These are phyloP conservation scores for Martes martes DNA, from an alignment of 2,113 vertebrate genomes.

Conservation along the genomic window DNA sequence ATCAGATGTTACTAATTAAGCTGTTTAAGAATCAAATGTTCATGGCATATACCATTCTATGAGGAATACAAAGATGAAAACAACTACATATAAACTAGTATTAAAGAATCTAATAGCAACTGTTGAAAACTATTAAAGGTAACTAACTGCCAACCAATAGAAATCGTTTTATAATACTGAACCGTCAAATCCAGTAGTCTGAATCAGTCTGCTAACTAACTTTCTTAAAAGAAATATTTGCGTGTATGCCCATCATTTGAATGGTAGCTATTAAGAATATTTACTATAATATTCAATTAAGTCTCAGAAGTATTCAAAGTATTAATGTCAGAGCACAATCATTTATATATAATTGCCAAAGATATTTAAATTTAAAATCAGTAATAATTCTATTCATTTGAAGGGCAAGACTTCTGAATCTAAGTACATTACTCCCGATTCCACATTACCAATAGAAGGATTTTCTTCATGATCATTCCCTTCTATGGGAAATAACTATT, in stretches of 20 bases:
- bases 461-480: not conserved
- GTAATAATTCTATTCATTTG: slow-evolving; percentile 26
- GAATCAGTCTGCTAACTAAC: not conserved
- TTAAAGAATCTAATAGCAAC: not conserved
- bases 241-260: not conserved
- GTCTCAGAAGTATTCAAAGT: slow-evolving; percentile 2
- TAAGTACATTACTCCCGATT: not conserved
- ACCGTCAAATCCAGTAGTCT: not conserved
- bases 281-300: not conserved
- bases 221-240: not conserved
- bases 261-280: not conserved
- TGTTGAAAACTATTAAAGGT: not conserved
- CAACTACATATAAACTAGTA: not conserved
- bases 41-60: not conserved
- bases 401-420: slow-evolving; percentile 32
- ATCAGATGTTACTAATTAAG: not conserved
- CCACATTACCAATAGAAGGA: not conserved
- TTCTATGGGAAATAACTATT: not conserved
- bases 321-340: slow-evolving; percentile 11
- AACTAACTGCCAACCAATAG: not conserved
- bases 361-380: slow-evolving; percentile 34
- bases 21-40: not conserved
- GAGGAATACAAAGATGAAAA: not conserved
- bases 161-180: slow-evolving; percentile 30
- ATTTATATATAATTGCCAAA: not conserved